Conservation (phyloP, 2,888 invertebrate genomes). For the Drosophila meridiana region DNA sequence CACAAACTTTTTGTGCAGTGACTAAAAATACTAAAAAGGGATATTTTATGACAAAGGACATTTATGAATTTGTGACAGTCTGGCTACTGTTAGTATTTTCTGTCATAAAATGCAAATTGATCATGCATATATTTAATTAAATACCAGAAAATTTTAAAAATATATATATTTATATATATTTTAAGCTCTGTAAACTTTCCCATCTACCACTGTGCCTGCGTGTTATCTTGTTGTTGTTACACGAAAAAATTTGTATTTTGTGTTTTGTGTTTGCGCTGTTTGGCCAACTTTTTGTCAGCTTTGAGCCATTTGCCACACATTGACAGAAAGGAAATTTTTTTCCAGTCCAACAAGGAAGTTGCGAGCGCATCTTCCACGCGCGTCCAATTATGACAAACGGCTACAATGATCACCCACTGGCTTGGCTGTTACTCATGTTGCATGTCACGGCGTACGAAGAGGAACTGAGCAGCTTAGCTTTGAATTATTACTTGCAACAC, state of each 20-base stretch:
- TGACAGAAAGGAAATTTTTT: slow-evolving; percentile 45
- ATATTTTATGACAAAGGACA: neutral
- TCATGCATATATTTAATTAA: neutral
- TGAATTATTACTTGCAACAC: slow-evolving; percentile 68
- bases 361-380: slow-evolving; percentile 70
- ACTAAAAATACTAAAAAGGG: neutral
- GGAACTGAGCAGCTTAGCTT: slow-evolving; percentile 52
- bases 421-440: slow-evolving; percentile 35
- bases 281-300: slow-evolving; percentile 42
- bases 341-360: slow-evolving; percentile 67
- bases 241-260: slow-evolving; percentile 25
- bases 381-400: slow-evolving; percentile 73
- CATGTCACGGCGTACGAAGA: slow-evolving; percentile 43
- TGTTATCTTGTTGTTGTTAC: slow-evolving; percentile 6
- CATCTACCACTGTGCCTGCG: slow-evolving; percentile 32
- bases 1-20: neutral
- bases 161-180: neutral
- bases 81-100: neutral
- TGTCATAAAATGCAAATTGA: neutral
- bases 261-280: slow-evolving; percentile 32
- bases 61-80: neutral
- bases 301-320: slow-evolving; percentile 53
- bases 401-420: slow-evolving; percentile 28
- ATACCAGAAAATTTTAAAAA: neutral
- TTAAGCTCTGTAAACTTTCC: neutral